Conservation (phyloP, 2,113 vertebrate genomes). For the Oreochromis niloticus region DNA sequence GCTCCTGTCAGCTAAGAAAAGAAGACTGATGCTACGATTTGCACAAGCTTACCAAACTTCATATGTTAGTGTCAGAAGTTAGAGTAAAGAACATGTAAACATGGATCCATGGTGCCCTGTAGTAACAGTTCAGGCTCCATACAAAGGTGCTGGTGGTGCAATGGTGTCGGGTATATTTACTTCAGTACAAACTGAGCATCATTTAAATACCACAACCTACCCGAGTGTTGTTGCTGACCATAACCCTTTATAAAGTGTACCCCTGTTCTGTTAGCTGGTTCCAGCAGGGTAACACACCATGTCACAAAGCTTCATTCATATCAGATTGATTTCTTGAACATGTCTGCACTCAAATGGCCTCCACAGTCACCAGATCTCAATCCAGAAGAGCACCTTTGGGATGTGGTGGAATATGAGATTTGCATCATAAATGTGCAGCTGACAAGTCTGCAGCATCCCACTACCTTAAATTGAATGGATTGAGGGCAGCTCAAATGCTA, state of each 20-base stretch:
- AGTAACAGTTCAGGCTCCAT: neutral
- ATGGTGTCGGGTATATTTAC: neutral
- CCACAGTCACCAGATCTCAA: neutral
- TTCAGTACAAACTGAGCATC: neutral
- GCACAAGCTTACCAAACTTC: neutral
- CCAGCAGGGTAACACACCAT: neutral
- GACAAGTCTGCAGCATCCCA: neutral
- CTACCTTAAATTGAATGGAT: neutral
- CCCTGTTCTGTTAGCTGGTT: neutral
- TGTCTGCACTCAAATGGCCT: neutral
- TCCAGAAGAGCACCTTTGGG: neutral
- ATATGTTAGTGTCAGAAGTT: neutral
- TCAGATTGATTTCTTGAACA: neutral
- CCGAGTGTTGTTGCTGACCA: neutral
- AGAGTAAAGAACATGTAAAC: neutral
- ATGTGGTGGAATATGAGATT: neutral
- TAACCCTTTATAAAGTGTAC: neutral
- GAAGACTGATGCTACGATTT: neutral
- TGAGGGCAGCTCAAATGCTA: neutral
- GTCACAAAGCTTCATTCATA: neutral
- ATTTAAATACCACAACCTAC: neutral
- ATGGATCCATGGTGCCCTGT: neutral
- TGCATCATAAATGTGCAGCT: neutral
- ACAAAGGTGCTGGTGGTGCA: neutral
- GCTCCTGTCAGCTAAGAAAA: neutral